A percentile compares a stretch with the other conserved stretches of the same genome.
These are phyloP conservation scores for Anaspis maculata DNA, from an alignment of 2,888 invertebrate genomes.

Conservation along the genomic window DNA sequence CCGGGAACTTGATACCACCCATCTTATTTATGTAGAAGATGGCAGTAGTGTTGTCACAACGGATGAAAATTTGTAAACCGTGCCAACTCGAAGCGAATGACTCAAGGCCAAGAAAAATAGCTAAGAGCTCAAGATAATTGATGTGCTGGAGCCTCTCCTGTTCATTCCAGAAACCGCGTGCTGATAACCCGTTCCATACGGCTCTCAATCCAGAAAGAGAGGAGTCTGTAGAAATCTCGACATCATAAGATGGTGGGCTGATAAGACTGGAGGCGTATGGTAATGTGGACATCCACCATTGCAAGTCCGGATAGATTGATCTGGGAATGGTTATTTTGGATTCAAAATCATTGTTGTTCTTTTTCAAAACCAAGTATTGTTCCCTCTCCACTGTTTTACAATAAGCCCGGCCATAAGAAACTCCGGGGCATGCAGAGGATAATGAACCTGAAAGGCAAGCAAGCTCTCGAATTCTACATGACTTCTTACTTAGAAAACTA, in stretches of 20 bases:
- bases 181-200: neutral
- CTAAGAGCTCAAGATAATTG: neutral
- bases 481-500: neutral
- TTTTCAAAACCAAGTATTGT: neutral
- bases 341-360: neutral
- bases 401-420: neutral
- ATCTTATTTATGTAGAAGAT: too few species aligned
- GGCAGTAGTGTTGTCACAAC: too few species aligned
- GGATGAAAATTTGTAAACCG: too few species aligned
- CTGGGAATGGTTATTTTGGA: neutral
- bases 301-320: neutral
- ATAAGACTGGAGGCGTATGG: neutral
- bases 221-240: neutral
- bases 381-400: neutral
- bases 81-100: too few species aligned
- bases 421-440: neutral
- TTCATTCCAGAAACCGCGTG: neutral
- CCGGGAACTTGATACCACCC: neutral
- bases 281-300: neutral
- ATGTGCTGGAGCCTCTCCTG: neutral
- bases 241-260: neutral
- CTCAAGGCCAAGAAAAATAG: neutral
- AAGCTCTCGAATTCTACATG: neutral
- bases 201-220: neutral
- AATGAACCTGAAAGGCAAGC: neutral